A percentile compares a stretch with the other conserved stretches of the same genome.
These are phyloP conservation scores for Struthio camelus DNA, from an alignment of 2,113 vertebrate species.

Conservation along the genomic window DNA sequence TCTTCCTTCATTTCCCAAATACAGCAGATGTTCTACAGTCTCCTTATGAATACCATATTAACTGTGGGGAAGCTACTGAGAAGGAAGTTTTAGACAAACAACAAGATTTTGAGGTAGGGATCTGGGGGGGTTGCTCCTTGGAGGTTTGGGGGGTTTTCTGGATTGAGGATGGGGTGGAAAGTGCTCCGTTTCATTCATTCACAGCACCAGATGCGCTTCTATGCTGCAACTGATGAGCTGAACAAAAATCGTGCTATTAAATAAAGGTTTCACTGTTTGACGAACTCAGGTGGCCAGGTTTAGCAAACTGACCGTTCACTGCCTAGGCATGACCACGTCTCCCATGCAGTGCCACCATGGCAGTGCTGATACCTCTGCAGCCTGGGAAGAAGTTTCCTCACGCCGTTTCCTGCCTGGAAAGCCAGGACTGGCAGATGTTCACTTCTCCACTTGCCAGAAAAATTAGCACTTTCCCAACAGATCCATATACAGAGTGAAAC, in stretches of 20 bases:
- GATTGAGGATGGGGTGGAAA: not conserved
- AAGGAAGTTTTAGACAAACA: not conserved
- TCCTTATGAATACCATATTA: constrained; percentile 30
- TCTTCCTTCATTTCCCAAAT: constrained; percentile 37
- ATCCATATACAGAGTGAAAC: not conserved
- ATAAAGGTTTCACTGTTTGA: constrained; percentile 2
- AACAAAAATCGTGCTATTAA: not conserved
- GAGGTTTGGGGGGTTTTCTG: fast-evolving
- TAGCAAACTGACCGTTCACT: not conserved
- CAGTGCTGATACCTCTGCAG: not conserved
- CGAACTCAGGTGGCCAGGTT: not conserved
- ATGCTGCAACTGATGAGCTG: not conserved
- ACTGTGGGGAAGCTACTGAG: not conserved
- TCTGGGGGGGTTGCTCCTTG: not conserved
- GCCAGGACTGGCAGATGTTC: constrained; percentile 56
- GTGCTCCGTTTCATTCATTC: not conserved
- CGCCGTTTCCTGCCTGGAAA: constrained; percentile 20
- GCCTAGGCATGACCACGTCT: not conserved
- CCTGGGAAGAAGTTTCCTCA: not conserved
- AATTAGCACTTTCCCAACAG: constrained; percentile 47
- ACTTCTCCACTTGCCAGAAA: constrained; percentile 41
- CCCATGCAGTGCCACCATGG: not conserved
- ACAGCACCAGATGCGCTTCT: not conserved
- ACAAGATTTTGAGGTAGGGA: not conserved
- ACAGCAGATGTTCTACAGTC: constrained; percentile 43